Percentiles rank a stretch among this genome's conserved stretches.
Evolutionary conservation across 2,113 vertebrate genomes (phyloP).

Genomic region (Nothobranchius furzeri): DNA sequence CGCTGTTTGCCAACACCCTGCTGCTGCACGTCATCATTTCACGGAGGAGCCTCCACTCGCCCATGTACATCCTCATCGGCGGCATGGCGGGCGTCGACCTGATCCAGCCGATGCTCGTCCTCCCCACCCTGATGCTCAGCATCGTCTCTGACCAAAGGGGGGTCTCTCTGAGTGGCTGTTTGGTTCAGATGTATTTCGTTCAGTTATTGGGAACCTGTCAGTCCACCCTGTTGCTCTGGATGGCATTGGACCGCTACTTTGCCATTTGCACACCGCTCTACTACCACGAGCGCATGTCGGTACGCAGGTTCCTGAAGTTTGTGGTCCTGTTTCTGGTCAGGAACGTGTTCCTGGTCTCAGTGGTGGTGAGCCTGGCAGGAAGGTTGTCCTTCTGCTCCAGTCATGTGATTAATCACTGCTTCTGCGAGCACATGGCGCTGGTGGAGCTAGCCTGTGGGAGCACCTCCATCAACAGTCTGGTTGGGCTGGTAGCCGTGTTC

Average conservation of each 20-base stretch:
- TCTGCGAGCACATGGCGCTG: slow-evolving; percentile 60
- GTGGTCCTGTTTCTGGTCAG: slow-evolving; percentile 11
- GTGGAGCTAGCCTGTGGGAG: slow-evolving; percentile 47
- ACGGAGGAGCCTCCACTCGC: slow-evolving; percentile 37
- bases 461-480: slow-evolving; percentile 24
- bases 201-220: slow-evolving; percentile 13
- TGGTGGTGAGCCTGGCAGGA: slow-evolving; percentile 23
- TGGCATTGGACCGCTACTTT: slow-evolving; percentile 46
- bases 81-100: slow-evolving; percentile 26
- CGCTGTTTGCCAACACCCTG: slow-evolving; percentile 26
- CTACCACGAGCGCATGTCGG: slow-evolving; percentile 27
- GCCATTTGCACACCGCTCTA: slow-evolving; percentile 38
- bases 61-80: slow-evolving; percentile 51
- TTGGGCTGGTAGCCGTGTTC: not conserved
- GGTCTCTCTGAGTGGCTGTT: slow-evolving; percentile 33
- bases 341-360: not conserved
- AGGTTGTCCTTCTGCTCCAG: slow-evolving; percentile 3
- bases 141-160: slow-evolving; percentile 24
- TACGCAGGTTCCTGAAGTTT: slow-evolving; percentile 2
- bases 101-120: slow-evolving; percentile 19
- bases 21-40: slow-evolving; percentile 34
- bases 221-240: slow-evolving; percentile 33
- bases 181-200: slow-evolving; percentile 34
- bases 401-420: slow-evolving; percentile 27
- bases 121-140: slow-evolving; percentile 33